phyloP scores from a whole-genome alignment of 1,140 invertebrate species.

The Ceratina calcarata region DNA sequence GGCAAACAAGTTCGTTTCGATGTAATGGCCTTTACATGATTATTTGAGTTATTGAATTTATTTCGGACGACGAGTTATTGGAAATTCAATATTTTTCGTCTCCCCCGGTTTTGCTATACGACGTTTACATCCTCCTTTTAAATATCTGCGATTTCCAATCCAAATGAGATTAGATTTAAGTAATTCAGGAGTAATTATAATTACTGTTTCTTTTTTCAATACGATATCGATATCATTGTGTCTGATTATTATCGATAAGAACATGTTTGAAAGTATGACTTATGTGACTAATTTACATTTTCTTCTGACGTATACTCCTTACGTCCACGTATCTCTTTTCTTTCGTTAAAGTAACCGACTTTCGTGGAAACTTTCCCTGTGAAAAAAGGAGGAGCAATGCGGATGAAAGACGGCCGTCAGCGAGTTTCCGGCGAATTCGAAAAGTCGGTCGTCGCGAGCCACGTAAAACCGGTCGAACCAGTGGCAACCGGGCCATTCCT shows the following conservation, averaged over 20 bases:
- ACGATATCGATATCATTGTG: too few relatives aligned
- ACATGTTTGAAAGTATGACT: too few relatives aligned
- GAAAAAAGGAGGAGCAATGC: slow-evolving; percentile 3
- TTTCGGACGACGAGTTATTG: not conserved
- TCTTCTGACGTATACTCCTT: too few relatives aligned
- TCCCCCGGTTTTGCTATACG: not conserved
- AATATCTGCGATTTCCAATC: too few relatives aligned
- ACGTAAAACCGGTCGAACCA: slow-evolving; percentile 55
- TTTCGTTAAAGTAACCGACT: slow-evolving; percentile 41
- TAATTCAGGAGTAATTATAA: too few relatives aligned
- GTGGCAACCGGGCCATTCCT: slow-evolving; percentile 43
- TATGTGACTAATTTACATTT: too few relatives aligned
- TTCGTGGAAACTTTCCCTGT: slow-evolving; percentile 40
- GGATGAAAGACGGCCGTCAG: slow-evolving; percentile 58
- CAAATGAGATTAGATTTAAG: too few relatives aligned
- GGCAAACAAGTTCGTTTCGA: not conserved
- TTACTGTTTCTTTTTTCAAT: too few relatives aligned
- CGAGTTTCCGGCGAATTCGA: slow-evolving; percentile 59
- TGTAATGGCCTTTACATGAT: not conserved
- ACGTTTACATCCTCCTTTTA: not conserved
- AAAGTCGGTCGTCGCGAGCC: slow-evolving; percentile 57
- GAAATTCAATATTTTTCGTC: not conserved
- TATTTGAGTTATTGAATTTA: not conserved
- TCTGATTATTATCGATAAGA: too few relatives aligned
- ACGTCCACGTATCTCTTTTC: slow-evolving; percentile 1